These are phyloP conservation scores for Cydia pomonella DNA, from an alignment of 1,140 invertebrate genomes.

Conservation along the genomic window DNA sequence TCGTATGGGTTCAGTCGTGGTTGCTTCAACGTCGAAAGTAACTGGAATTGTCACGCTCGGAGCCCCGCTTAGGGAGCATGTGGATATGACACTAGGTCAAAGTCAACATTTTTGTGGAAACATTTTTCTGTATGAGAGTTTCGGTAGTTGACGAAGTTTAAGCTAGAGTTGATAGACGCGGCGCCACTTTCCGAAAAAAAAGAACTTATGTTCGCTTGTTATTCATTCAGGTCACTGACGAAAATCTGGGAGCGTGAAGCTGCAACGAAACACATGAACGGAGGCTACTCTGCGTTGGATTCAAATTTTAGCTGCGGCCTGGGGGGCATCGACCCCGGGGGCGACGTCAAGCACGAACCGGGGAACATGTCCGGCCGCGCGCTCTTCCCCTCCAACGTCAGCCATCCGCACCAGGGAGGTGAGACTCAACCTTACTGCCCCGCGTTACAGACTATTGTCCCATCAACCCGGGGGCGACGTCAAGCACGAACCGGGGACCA, in stretches of 20 bases:
- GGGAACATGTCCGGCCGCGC: conserved; percentile 56
- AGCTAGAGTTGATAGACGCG: conserved; percentile 92
- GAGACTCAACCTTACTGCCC: conserved; percentile 30
- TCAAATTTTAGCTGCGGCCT: conserved; percentile 78
- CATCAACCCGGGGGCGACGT: conserved; percentile 22
- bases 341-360: conserved; percentile 68
- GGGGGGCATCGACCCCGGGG: conserved; percentile 75
- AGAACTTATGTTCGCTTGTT: background rate
- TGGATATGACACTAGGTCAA: too few relatives aligned
- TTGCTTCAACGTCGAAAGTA: too few relatives aligned
- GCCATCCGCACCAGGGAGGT: conserved; percentile 71
- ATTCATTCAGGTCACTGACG: conserved; percentile 81
- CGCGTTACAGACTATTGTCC: conserved; percentile 17
- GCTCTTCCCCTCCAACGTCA: conserved; percentile 62
- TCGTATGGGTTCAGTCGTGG: too few relatives aligned
- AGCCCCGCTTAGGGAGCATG: too few relatives aligned
- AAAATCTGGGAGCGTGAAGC: conserved; percentile 83
- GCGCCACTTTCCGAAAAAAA: conserved; percentile 82
- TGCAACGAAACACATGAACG: conserved; percentile 72
- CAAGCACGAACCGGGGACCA: conserved; percentile 59
- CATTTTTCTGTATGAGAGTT: too few relatives aligned
- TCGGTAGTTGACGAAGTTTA: conserved; percentile 94
- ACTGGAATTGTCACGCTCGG: too few relatives aligned
- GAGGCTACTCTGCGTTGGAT: conserved; percentile 75
- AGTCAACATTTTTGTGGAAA: too few relatives aligned